Percentiles rank a stretch among this genome's conserved stretches.
phyloP scores from a whole-genome alignment of 1,140 invertebrate species.

The Eurosta solidaginis region DNA sequence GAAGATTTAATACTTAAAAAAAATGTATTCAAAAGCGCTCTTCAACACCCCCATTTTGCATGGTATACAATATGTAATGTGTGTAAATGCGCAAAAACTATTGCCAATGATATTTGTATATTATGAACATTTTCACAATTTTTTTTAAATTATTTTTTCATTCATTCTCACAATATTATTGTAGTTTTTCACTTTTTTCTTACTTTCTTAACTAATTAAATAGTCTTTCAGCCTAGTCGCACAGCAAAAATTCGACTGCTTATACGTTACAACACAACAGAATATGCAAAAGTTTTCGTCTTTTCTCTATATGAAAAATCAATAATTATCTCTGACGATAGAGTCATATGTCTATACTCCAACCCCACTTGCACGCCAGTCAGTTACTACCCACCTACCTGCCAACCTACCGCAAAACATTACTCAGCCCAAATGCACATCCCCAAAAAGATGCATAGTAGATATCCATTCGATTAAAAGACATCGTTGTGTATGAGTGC shows the following conservation, averaged over 20 bases:
- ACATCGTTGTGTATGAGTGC: not conserved
- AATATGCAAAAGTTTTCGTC: conserved; percentile 32
- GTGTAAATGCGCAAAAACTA: not conserved
- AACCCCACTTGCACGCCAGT: conserved; percentile 1
- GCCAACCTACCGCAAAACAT: not conserved
- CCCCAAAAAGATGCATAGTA: conserved; percentile 14
- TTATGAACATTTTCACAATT: not conserved
- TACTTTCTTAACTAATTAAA: not conserved
- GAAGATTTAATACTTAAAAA: too few species aligned
- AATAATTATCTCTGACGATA: conserved; percentile 44
- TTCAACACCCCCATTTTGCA: not conserved
- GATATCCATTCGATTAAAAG: not conserved
- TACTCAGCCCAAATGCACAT: conserved; percentile 22
- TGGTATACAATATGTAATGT: not conserved
- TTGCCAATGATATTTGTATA: not conserved
- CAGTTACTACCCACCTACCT: too few species aligned
- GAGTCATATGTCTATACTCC: conserved; percentile 28
- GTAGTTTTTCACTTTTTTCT: not conserved
- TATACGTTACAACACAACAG: conserved; percentile 24
- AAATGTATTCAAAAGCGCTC: not conserved
- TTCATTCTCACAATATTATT: not conserved
- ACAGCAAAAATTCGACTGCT: conserved; percentile 33
- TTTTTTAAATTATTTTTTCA: not conserved
- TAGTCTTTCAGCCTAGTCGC: conserved; percentile 3
- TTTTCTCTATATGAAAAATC: conserved; percentile 45